These are phyloP conservation scores for Steatocranus sp. DNA, from an alignment of 2,797 vertebrate genomes.

Conservation along the genomic window DNA sequence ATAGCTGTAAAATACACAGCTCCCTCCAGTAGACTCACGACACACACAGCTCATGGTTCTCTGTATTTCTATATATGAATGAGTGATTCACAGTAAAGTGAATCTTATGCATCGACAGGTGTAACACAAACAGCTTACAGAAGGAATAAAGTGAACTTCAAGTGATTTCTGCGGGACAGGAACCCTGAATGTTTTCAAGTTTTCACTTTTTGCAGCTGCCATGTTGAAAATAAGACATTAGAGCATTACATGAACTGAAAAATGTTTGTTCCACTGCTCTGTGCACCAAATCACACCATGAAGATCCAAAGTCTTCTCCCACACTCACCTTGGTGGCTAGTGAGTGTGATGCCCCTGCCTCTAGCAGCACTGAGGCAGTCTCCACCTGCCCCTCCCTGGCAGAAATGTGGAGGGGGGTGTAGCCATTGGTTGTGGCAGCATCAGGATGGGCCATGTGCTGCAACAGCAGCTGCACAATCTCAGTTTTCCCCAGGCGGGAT, in stretches of 20 bases:
- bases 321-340: constrained; percentile 89
- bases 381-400: constrained; percentile 95
- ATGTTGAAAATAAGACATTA: background rate
- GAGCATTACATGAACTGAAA: background rate
- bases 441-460: constrained; percentile 99
- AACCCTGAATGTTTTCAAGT: background rate
- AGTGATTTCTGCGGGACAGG: background rate
- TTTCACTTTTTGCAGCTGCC: background rate
- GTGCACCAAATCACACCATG: background rate
- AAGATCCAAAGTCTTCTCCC: background rate
- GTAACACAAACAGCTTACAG: background rate
- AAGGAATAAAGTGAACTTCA: background rate
- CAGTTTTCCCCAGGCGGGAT: constrained; percentile 94
- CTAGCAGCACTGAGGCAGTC: constrained; percentile 89
- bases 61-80: background rate
- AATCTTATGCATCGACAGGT: background rate
- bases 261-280: rapidly evolving
- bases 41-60: background rate
- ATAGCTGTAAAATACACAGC: rapidly evolving
- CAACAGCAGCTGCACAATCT: constrained; percentile 94
- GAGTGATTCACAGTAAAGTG: background rate
- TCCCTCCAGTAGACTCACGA: background rate
- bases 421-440: constrained; percentile 91
- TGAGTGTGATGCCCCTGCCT: constrained; percentile 93
- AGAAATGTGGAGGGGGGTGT: constrained; percentile 94